phyloP scores from a whole-genome alignment of 2,797 vertebrate species.

The Ptychadena robeensis region DNA sequence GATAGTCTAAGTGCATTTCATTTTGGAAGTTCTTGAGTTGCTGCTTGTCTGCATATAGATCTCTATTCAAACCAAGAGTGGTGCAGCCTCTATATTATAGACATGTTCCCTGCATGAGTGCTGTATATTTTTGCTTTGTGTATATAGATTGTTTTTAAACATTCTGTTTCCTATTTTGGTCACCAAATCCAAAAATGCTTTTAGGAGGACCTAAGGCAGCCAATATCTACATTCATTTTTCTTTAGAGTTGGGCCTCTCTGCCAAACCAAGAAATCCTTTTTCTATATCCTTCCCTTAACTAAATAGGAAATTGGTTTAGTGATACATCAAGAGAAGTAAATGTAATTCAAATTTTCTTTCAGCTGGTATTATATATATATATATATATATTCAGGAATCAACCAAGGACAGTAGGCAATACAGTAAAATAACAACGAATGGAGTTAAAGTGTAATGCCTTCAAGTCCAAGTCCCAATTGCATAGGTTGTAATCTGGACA shows the following conservation, averaged over 20 bases:
- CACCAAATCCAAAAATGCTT: slow-evolving; percentile 64
- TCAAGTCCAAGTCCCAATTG: no score
- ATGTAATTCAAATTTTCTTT: no score
- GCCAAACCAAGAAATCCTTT: slow-evolving; percentile 17
- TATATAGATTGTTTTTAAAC: neutral
- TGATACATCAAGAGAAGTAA: neutral
- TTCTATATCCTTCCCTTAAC: slow-evolving; percentile 17
- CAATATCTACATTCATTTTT: neutral
- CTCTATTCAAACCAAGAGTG: neutral
- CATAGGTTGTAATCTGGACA: no score
- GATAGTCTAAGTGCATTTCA: neutral
- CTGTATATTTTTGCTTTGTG: neutral
- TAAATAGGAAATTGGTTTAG: neutral
- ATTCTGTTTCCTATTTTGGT: neutral
- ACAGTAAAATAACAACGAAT: no score
- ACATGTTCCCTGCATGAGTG: neutral
- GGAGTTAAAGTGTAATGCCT: no score
- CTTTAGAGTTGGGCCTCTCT: neutral
- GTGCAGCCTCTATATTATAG: neutral
- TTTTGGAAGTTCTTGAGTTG: neutral
- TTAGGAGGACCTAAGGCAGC: slow-evolving; percentile 1
- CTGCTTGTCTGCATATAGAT: neutral
- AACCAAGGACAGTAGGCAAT: no score
- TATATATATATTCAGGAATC: no score
- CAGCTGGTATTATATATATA: no score